Conservation (phyloP, 2,888 invertebrate species). For the Chironomus tentans region DNA sequence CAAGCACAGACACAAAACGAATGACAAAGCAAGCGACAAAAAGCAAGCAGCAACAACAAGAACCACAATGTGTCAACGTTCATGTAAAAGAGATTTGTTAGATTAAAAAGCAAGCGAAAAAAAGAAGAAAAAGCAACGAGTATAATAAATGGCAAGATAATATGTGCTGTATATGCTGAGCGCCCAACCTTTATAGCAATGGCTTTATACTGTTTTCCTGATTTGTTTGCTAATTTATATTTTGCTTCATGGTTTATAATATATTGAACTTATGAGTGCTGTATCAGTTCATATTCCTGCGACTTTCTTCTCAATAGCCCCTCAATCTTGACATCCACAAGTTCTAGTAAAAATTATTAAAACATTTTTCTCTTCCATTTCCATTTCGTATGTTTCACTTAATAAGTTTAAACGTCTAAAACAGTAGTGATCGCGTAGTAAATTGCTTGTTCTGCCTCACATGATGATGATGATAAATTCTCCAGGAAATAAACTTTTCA, state of each 20-base stretch:
- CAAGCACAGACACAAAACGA: too few species aligned
- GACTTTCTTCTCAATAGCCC: too few species aligned
- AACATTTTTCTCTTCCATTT: not conserved
- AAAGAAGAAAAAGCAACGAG: not conserved
- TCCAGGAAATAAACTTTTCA: not conserved
- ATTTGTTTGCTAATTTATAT: too few species aligned
- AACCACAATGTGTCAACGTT: not conserved
- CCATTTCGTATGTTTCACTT: not conserved
- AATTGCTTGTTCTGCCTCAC: not conserved
- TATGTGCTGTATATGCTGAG: not conserved
- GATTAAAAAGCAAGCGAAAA: not conserved
- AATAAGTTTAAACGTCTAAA: not conserved
- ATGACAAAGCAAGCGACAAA: too few species aligned
- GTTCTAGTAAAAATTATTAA: not conserved
- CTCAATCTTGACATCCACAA: too few species aligned
- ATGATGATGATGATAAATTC: not conserved
- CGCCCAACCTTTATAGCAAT: not conserved
- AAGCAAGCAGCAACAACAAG: not conserved
- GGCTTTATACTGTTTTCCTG: not conserved
- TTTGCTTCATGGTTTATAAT: too few species aligned
- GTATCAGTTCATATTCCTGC: too few species aligned
- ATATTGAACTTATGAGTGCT: too few species aligned
- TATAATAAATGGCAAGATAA: not conserved
- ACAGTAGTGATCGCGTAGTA: not conserved
- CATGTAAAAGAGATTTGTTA: not conserved